Evolutionary conservation across 2,113 vertebrate species (phyloP).

Genomic region (Brienomyrus brachyistius): DNA sequence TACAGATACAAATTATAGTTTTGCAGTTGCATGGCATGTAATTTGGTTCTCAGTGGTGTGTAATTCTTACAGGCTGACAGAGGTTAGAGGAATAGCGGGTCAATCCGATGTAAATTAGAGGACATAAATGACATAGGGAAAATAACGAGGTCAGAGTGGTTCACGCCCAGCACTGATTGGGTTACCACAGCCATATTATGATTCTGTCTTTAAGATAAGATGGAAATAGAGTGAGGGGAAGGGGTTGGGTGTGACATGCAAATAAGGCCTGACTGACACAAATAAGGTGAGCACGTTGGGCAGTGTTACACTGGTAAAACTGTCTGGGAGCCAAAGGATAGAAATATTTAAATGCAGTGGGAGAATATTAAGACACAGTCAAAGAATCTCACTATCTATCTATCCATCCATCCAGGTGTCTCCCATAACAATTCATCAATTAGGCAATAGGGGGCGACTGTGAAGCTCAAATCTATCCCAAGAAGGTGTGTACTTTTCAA

Average conservation of each 20-base stretch:
- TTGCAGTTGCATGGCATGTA: not conserved
- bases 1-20: not conserved
- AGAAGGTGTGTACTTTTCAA: not conserved
- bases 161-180: not conserved
- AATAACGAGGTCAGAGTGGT: not conserved
- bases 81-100: not conserved
- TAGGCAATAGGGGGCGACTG: not conserved
- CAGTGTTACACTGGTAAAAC: not conserved
- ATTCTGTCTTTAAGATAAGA: not conserved
- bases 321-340: not conserved
- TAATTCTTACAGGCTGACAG: not conserved
- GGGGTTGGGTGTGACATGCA: not conserved
- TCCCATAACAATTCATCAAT: not conserved
- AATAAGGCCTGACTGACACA: not conserved
- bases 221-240: not conserved
- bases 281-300: not conserved
- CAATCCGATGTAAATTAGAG: not conserved
- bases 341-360: not conserved
- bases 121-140: not conserved
- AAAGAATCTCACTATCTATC: not conserved
- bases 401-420: not conserved
- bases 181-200: not conserved
- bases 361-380: not conserved
- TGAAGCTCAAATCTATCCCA: not conserved
- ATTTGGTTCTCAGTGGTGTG: not conserved